phyloP scores from a whole-genome alignment of 1,140 invertebrate species.

The Drosophila lini region DNA sequence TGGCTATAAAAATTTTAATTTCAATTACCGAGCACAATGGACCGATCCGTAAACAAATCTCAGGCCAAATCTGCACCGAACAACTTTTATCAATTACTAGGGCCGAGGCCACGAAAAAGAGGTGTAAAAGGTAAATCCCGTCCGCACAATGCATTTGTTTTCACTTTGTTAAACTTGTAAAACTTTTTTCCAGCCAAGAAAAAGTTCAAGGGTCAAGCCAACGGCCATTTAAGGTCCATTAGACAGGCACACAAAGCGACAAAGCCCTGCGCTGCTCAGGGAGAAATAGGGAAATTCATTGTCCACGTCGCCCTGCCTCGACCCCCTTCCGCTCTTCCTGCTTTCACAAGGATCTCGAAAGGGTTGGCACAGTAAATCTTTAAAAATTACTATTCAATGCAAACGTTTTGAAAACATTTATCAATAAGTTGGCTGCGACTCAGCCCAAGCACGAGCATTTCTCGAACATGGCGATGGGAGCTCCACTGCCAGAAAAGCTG shows the following conservation, averaged over 20 bases:
- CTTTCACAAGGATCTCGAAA: slow-evolving; percentile 6
- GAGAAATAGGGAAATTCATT: slow-evolving; percentile 56
- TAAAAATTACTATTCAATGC: slow-evolving; percentile 83
- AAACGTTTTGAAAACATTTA: slow-evolving; percentile 80
- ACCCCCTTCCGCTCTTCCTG: slow-evolving; percentile 1
- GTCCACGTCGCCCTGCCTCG: slow-evolving; percentile 39
- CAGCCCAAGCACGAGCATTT: slow-evolving; percentile 37
- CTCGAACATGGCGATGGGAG: slow-evolving; percentile 35
- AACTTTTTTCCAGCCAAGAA: slow-evolving; percentile 34
- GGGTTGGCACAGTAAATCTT: slow-evolving; percentile 72
- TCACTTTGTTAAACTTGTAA: slow-evolving; percentile 62
- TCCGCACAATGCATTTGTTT: slow-evolving; percentile 56
- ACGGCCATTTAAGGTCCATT: slow-evolving; percentile 71
- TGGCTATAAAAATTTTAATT: slow-evolving; percentile 27
- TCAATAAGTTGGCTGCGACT: slow-evolving; percentile 65
- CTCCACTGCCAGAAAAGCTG: slow-evolving; percentile 28
- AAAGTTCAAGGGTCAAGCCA: slow-evolving; percentile 65
- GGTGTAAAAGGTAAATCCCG: slow-evolving; percentile 39
- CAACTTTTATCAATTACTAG: slow-evolving; percentile 54
- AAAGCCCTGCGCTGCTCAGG: neutral
- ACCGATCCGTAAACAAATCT: slow-evolving; percentile 31
- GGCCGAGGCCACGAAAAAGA: slow-evolving; percentile 21
- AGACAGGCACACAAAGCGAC: slow-evolving; percentile 50
- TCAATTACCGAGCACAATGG: slow-evolving; percentile 27
- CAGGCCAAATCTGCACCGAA: slow-evolving; percentile 19